phyloP scores from a whole-genome alignment of 2,888 invertebrate species.

The Nebria salina region DNA sequence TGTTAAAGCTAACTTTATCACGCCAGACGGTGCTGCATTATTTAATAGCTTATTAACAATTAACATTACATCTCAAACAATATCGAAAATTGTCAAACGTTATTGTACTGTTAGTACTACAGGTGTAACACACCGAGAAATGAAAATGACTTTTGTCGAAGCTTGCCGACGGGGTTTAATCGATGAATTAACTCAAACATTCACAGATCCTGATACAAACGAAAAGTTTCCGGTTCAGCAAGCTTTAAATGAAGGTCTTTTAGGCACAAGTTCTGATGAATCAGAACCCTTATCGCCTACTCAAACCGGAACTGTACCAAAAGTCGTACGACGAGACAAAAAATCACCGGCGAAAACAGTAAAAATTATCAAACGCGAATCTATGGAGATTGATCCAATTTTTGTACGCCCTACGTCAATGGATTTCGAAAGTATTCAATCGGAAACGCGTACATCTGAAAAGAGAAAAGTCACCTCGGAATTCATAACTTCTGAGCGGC shows the following conservation, averaged over 20 bases:
- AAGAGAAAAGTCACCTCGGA: constrained; percentile 61
- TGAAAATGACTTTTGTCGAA: constrained; percentile 78
- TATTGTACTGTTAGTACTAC: constrained; percentile 81
- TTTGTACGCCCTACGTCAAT: constrained; percentile 28
- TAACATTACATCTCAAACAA: constrained; percentile 86
- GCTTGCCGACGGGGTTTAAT: constrained; percentile 82
- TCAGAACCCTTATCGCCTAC: constrained; percentile 43
- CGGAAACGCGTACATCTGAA: constrained; percentile 48
- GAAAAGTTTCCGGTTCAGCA: constrained; percentile 78
- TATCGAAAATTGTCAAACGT: constrained; percentile 84
- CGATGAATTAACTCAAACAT: constrained; percentile 80
- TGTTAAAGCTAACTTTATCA: constrained; percentile 84
- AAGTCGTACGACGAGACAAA: constrained; percentile 28
- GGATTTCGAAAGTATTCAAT: constrained; percentile 49
- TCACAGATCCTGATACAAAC: constrained; percentile 79
- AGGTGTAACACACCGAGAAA: constrained; percentile 65
- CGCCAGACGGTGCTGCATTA: constrained; percentile 87
- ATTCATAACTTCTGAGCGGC: constrained; percentile 63
- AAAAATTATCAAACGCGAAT: constrained; percentile 45
- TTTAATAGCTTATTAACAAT: constrained; percentile 87
- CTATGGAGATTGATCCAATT: constrained; percentile 48
- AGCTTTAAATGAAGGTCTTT: constrained; percentile 78
- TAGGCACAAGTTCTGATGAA: constrained; percentile 62
- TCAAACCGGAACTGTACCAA: constrained; percentile 34
- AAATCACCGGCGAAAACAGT: constrained; percentile 37